These are phyloP conservation scores for Coelogynopora nodosa DNA, from an alignment of 2,888 invertebrate genomes.

Conservation along the genomic window DNA sequence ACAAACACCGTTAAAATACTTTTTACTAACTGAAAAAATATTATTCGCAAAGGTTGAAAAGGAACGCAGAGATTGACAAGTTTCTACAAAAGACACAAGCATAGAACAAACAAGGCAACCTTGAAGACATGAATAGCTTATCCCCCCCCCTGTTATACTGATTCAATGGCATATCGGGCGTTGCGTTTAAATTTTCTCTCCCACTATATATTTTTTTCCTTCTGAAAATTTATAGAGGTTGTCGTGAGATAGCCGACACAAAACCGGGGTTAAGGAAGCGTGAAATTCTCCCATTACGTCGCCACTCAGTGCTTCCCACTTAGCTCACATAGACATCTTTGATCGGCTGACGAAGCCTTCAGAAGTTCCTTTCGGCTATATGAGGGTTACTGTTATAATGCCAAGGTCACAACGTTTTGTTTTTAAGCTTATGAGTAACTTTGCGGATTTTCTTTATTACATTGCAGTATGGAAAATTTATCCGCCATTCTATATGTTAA, in stretches of 20 bases:
- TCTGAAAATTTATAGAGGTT: neutral
- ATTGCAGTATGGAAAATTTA: no score
- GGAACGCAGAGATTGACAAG: no score
- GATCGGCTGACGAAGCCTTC: neutral
- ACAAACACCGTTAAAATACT: no score
- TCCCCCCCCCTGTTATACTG: neutral
- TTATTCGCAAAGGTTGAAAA: no score
- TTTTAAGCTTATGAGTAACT: no score
- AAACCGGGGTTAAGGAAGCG: slow-evolving; percentile 6
- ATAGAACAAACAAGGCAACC: neutral
- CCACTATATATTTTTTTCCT: no score
- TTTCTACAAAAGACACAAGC: neutral
- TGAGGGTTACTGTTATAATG: no score
- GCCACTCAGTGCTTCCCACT: neutral
- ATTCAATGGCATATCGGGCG: neutral
- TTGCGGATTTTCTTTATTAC: no score
- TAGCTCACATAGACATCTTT: neutral
- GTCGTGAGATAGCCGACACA: neutral
- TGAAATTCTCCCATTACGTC: slow-evolving; percentile 2
- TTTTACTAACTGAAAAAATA: no score
- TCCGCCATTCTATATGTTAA: no score
- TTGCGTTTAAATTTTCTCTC: neutral
- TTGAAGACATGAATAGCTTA: no score
- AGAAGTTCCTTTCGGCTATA: neutral
- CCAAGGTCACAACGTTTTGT: neutral